Conservation (phyloP, 2,888 invertebrate genomes). For the Polymixis flavicincta region DNA sequence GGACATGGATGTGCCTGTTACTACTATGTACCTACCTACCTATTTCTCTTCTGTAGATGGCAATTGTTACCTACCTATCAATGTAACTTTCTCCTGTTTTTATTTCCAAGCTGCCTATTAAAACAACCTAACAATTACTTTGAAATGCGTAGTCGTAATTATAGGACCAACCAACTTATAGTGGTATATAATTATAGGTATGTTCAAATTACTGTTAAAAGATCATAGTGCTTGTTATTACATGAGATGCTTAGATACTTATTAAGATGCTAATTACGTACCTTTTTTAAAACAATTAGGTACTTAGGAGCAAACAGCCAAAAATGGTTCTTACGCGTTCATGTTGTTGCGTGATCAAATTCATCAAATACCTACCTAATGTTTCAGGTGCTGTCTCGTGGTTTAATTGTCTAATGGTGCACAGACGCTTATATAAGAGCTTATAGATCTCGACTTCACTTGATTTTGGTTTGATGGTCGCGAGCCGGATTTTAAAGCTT, state of each 20-base stretch:
- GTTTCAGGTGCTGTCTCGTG: background rate
- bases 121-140: slow-evolving; percentile 21
- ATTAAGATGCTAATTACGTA: slow-evolving; percentile 32
- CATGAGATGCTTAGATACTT: slow-evolving; percentile 2
- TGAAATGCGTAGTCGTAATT: slow-evolving; percentile 16
- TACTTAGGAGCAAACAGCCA: slow-evolving; percentile 26
- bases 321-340: slow-evolving; percentile 18
- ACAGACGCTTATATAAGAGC: background rate
- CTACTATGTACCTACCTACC: too few relatives aligned
- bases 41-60: background rate
- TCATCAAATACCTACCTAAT: background rate
- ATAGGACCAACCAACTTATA: background rate
- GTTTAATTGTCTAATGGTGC: background rate
- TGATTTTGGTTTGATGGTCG: too few relatives aligned
- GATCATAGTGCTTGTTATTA: slow-evolving; percentile 24
- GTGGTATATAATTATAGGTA: slow-evolving; percentile 24
- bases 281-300: slow-evolving; percentile 45
- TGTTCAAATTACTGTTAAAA: slow-evolving; percentile 14
- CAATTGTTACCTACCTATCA: slow-evolving; percentile 7
- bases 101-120: slow-evolving; percentile 26
- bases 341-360: slow-evolving; percentile 35
- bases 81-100: slow-evolving; percentile 41
- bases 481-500: too few relatives aligned
- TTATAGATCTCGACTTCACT: too few relatives aligned
- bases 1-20: too few relatives aligned